phyloP scores from a whole-genome alignment of 2,888 invertebrate species.

The Pterobdella sp. region DNA sequence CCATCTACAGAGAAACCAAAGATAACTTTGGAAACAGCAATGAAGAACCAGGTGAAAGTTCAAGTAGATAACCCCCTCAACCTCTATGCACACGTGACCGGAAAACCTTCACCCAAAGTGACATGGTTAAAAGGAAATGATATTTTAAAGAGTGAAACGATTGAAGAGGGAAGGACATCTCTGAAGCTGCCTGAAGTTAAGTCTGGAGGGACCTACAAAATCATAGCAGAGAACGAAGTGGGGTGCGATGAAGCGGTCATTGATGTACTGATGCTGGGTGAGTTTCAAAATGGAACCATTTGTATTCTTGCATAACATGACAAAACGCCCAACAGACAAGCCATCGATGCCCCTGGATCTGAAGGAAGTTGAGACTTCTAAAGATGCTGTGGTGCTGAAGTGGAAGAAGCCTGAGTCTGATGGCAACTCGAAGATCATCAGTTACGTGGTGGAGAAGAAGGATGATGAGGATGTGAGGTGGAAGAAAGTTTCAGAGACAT shows the following conservation, averaged over 20 bases:
- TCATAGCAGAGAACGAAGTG: slow-evolving; percentile 53
- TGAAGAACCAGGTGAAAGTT: slow-evolving; percentile 30
- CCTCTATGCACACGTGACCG: slow-evolving; percentile 35
- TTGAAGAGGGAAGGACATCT: slow-evolving; percentile 22
- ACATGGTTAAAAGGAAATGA: slow-evolving; percentile 42
- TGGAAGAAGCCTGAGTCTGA: slow-evolving; percentile 40
- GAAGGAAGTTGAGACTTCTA: slow-evolving; percentile 33
- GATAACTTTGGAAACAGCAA: slow-evolving; percentile 34
- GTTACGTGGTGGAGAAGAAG: slow-evolving; percentile 38
- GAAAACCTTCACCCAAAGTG: slow-evolving; percentile 45
- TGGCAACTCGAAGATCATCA: slow-evolving; percentile 36
- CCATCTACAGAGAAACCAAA: slow-evolving; percentile 31
- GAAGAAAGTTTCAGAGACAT: slow-evolving; percentile 32
- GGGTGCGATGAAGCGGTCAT: slow-evolving; percentile 56
- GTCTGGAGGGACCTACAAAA: slow-evolving; percentile 36
- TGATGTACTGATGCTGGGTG: slow-evolving; percentile 36
- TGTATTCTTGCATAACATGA: background rate
- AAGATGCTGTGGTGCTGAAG: slow-evolving; percentile 37
- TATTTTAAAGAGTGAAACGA: slow-evolving; percentile 11
- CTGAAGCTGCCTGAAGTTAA: slow-evolving; percentile 31
- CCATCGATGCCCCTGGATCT: slow-evolving; percentile 40
- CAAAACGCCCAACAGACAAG: slow-evolving; percentile 35
- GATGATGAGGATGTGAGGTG: slow-evolving; percentile 35
- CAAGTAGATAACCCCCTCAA: slow-evolving; percentile 36
- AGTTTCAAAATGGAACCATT: slow-evolving; percentile 7